Base-by-base conservation (phyloP, 2,888 invertebrate species). In the Rhamphomyia laevipes region DNA sequence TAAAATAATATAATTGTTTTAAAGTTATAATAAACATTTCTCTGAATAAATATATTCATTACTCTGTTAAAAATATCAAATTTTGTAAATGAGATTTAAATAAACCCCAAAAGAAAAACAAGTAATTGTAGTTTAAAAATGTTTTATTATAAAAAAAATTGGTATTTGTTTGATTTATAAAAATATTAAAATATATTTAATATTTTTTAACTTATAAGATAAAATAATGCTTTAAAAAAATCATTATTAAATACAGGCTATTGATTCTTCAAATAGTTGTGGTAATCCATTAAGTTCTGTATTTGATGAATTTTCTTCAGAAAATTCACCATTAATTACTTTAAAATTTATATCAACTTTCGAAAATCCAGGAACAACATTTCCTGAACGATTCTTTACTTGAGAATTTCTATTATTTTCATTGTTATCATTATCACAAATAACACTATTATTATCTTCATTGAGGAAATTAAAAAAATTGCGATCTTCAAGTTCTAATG, bases 221-320 rank as follows among this genome's bases (percentile, higher is more conserved):
- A 27, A 27, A 27, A 27, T n/a, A 27, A 7, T 27, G 23, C 6
- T 7, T 7, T 27, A 6, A 27, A 6, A 27, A 2, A 6, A 27
- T 21, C 4, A 21, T 38, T 16, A 40, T 53, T 43, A 56, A 45
- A 50, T 53, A 35, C 53, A 54, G 17, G 48, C 30, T 35, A 54
- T 56, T 33, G 56, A 55, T 43, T 56, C 61, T 30, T 61, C 61
- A 52, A 61, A 61, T 15, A 61, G 35, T 40, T 56, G 55, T 12
- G 61, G 58, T 15, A 61, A 50, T 27, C 53, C 51, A 44, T 57
- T 56, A 15, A 60, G 30, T 44, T 59, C 59, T 3, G 47, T 45
- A 51, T 57, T 56, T 18, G 58, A 56, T n/a, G 56, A 55, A 17
- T 51, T 53, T 40, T 56, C 57, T 15, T 38, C 48, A 13, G 51